Conservation (phyloP, 1,140 invertebrate genomes). For the Drosophila auraria region DNA sequence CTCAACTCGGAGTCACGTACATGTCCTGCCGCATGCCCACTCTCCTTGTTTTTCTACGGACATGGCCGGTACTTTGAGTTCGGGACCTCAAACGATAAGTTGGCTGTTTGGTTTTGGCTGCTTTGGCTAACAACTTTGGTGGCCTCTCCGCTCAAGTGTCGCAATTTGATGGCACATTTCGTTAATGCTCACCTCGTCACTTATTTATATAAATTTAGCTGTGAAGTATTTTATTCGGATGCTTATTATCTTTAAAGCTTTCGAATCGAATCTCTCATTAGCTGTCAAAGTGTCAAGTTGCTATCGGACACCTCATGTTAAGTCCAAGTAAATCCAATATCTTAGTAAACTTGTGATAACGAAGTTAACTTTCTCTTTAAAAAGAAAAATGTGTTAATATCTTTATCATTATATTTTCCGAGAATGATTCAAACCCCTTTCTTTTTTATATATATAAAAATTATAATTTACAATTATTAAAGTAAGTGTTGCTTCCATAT, state of each 20-base stretch:
- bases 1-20: constrained; percentile 70
- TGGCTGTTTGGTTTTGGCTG: constrained; percentile 2
- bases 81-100: constrained; percentile 2
- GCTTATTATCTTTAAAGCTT: constrained; percentile 17
- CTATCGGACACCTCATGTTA: neutral
- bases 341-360: no score
- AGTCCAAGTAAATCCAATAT: no score
- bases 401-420: no score
- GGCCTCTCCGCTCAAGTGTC: constrained; percentile 42
- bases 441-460: no score
- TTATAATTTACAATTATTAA: neutral
- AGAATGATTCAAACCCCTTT: no score
- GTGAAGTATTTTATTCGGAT: constrained; percentile 22
- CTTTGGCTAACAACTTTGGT: constrained; percentile 18
- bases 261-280: constrained; percentile 16
- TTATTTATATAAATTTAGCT: constrained; percentile 55
- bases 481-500: neutral
- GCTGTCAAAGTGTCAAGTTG: constrained; percentile 31
- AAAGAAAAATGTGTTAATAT: no score
- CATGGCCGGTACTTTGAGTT: constrained; percentile 25
- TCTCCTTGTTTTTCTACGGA: constrained; percentile 12
- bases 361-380: neutral
- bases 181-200: constrained; percentile 52
- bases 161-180: constrained; percentile 58
- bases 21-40: constrained; percentile 46